Percentiles rank a stretch among this genome's conserved stretches.
phyloP scores from a whole-genome alignment of 1,140 invertebrate species.

The Phocides pigmalion region DNA sequence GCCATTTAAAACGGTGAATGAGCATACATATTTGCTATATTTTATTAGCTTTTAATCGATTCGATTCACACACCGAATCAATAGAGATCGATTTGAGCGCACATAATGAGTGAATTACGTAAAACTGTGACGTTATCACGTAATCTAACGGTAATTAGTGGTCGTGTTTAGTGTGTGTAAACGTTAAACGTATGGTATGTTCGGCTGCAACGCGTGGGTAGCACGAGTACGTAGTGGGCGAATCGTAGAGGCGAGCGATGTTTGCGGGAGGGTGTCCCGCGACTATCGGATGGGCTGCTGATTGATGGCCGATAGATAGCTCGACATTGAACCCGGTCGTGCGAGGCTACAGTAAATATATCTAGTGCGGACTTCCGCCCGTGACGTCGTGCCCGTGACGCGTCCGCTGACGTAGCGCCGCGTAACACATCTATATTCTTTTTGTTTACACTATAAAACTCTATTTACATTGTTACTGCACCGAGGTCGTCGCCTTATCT shows the following conservation, averaged over 20 bases:
- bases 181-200: slow-evolving; percentile 29
- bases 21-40: slow-evolving; percentile 1
- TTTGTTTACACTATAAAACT: slow-evolving; percentile 80
- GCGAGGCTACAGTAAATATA: slow-evolving; percentile 69
- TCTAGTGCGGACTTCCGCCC: slow-evolving; percentile 72
- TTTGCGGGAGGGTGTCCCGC: slow-evolving; percentile 39
- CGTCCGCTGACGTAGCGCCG: slow-evolving; percentile 69
- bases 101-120: slow-evolving; percentile 39
- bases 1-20: background rate
- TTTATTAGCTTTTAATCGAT: background rate
- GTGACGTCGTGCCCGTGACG: slow-evolving; percentile 72
- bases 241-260: slow-evolving; percentile 6
- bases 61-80: slow-evolving; percentile 12
- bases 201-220: slow-evolving; percentile 30
- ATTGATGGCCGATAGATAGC: slow-evolving; percentile 80
- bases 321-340: slow-evolving; percentile 76
- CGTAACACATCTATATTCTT: slow-evolving; percentile 68
- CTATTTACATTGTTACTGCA: slow-evolving; percentile 77
- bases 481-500: slow-evolving; percentile 72
- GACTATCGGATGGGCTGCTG: slow-evolving; percentile 49
- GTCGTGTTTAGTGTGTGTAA: slow-evolving; percentile 37
- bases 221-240: slow-evolving; percentile 29
- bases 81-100: slow-evolving; percentile 10
- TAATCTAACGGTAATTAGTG: slow-evolving; percentile 54
- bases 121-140: slow-evolving; percentile 40